phyloP scores from a whole-genome alignment of 2,797 vertebrate species.

The Platalea minor region DNA sequence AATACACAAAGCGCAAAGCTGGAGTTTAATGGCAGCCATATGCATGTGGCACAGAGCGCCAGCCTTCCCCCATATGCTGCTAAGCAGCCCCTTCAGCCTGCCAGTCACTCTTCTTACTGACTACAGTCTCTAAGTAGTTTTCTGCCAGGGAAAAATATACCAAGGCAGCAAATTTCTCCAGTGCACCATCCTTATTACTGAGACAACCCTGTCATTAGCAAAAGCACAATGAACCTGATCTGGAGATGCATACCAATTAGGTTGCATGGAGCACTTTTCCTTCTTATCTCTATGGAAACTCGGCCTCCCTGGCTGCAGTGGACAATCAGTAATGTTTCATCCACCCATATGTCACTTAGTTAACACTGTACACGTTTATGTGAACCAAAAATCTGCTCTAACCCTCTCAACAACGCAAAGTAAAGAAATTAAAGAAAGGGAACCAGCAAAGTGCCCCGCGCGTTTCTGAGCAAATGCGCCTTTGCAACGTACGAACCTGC shows the following conservation, averaged over 20 bases:
- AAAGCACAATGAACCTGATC: slow-evolving; percentile 97
- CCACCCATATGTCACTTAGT: slow-evolving; percentile 84
- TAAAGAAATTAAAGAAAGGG: slow-evolving; percentile 64
- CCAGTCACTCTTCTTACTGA: slow-evolving; percentile 84
- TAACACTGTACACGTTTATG: slow-evolving; percentile 78
- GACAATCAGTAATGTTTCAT: slow-evolving; percentile 82
- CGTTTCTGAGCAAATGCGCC: not conserved
- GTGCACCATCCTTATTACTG: slow-evolving; percentile 89
- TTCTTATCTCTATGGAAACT: slow-evolving; percentile 97
- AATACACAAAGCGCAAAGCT: slow-evolving; percentile 83
- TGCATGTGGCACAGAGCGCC: slow-evolving; percentile 78
- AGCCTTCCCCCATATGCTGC: slow-evolving; percentile 83
- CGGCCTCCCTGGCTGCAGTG: slow-evolving; percentile 77
- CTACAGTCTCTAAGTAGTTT: slow-evolving; percentile 83
- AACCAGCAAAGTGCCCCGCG: not conserved
- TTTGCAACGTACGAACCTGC: not conserved
- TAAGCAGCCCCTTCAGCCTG: slow-evolving; percentile 81
- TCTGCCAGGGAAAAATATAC: slow-evolving; percentile 85
- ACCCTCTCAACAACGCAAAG: slow-evolving; percentile 16
- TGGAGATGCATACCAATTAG: slow-evolving; percentile 99
- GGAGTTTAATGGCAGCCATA: slow-evolving; percentile 84
- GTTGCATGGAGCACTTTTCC: slow-evolving; percentile 87
- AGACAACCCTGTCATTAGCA: slow-evolving; percentile 98
- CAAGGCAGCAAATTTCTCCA: slow-evolving; percentile 89
- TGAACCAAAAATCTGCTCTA: slow-evolving; percentile 69